These are phyloP conservation scores for Neuroterus valhalla DNA, from an alignment of 1,140 invertebrate genomes.

Conservation along the genomic window DNA sequence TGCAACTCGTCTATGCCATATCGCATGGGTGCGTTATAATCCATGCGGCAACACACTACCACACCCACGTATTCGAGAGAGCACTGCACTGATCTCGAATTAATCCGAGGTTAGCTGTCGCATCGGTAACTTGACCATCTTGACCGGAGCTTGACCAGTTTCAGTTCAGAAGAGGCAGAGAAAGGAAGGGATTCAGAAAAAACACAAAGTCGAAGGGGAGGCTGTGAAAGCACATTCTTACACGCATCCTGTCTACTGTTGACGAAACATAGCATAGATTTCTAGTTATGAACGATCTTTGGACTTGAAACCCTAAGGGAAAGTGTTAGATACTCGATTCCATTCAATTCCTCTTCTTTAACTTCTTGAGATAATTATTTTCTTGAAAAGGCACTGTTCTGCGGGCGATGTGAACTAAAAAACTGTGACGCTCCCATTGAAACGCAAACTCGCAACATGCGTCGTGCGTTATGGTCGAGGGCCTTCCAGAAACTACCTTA, in stretches of 20 bases:
- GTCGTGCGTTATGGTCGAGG: no score
- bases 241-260: conserved; percentile 74
- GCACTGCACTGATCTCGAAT: conserved; percentile 62
- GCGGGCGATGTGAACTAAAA: no score
- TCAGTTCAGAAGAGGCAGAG: conserved; percentile 40
- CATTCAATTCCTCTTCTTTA: no score
- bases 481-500: no score
- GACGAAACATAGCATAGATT: conserved; percentile 64
- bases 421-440: no score
- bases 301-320: no score
- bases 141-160: conserved; percentile 57
- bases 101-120: conserved; percentile 66
- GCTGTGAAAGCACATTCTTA: conserved; percentile 66
- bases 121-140: conserved; percentile 64
- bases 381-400: no score
- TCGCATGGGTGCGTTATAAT: neutral
- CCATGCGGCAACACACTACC: neutral
- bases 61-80: conserved; percentile 43
- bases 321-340: no score
- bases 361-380: no score
- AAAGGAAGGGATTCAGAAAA: conserved; percentile 43
- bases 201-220: conserved; percentile 41
- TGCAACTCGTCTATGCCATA: neutral
- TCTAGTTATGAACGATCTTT: no score
- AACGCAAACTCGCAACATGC: no score